These are phyloP conservation scores for Orthosia incerta DNA, from an alignment of 2,888 invertebrate species.

Conservation along the genomic window DNA sequence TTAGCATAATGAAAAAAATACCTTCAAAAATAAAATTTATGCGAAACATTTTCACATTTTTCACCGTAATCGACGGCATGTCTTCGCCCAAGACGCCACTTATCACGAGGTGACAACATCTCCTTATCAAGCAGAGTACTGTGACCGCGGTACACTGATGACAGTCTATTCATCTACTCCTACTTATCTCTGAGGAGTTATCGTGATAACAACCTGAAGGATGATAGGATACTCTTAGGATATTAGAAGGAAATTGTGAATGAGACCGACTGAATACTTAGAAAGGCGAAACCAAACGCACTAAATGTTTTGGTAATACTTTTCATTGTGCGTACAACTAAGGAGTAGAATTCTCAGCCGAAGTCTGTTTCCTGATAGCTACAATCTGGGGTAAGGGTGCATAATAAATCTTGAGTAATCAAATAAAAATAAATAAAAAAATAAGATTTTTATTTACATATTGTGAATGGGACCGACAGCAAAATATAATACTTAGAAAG, in stretches of 20 bases:
- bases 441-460: no score
- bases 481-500: no score
- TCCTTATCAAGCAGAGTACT: conserved; percentile 45
- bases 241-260: neutral
- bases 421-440: no score
- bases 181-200: conserved; percentile 14
- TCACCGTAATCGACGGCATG: conserved; percentile 20
- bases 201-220: conserved; percentile 1
- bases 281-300: no score
- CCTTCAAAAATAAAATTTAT: conserved; percentile 5
- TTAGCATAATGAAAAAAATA: neutral
- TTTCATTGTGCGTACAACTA: no score
- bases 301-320: no score
- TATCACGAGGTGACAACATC: conserved; percentile 13
- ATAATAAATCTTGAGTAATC: no score
- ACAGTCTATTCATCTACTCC: conserved; percentile 37
- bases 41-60: conserved; percentile 17
- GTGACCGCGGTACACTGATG: conserved; percentile 35
- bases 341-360: no score
- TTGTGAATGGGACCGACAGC: no score
- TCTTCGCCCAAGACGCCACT: conserved; percentile 37
- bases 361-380: no score
- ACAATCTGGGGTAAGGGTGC: no score
- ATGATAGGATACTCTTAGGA: conserved; percentile 1
- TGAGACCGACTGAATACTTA: neutral